Percentiles rank a stretch among this genome's conserved stretches.
phyloP scores from a whole-genome alignment of 2,113 vertebrate genomes.

The Alces alces region DNA sequence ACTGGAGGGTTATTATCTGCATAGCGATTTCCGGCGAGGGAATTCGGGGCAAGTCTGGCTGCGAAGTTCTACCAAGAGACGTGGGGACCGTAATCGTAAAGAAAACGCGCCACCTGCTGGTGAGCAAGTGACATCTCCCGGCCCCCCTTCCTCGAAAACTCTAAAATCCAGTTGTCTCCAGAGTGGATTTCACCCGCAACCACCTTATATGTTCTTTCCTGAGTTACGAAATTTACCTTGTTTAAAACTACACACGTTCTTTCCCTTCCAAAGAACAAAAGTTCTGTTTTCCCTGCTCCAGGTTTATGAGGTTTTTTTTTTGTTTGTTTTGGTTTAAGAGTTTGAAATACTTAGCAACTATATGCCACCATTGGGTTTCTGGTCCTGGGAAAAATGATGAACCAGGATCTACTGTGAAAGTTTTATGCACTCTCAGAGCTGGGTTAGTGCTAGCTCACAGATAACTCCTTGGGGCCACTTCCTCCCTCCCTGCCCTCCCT shows the following conservation, averaged over 20 bases:
- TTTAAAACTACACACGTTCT: background rate
- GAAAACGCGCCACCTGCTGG: conserved; percentile 84
- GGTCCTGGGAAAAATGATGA: background rate
- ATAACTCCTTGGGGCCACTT: background rate
- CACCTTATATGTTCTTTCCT: background rate
- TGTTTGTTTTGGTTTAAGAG: background rate
- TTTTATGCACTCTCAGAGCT: too few relatives aligned
- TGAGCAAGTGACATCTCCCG: background rate
- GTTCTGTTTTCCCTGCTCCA: background rate
- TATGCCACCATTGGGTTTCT: background rate
- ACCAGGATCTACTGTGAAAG: background rate
- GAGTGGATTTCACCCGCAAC: background rate
- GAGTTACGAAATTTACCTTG: background rate
- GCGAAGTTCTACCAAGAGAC: background rate
- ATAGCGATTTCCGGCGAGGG: conserved; percentile 51
- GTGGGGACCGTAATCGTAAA: conserved; percentile 70
- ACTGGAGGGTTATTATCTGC: background rate
- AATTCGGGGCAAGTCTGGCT: background rate
- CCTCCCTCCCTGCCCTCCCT: background rate
- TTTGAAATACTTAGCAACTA: background rate
- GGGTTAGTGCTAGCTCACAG: too few relatives aligned
- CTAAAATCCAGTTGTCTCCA: background rate
- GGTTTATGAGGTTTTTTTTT: background rate
- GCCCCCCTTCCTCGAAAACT: rapidly evolving
- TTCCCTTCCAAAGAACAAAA: background rate